Evolutionary conservation across 1,140 invertebrate species (phyloP), one percentile per base, ranked within the genome.

Genomic region (Papilio machaon): DNA sequence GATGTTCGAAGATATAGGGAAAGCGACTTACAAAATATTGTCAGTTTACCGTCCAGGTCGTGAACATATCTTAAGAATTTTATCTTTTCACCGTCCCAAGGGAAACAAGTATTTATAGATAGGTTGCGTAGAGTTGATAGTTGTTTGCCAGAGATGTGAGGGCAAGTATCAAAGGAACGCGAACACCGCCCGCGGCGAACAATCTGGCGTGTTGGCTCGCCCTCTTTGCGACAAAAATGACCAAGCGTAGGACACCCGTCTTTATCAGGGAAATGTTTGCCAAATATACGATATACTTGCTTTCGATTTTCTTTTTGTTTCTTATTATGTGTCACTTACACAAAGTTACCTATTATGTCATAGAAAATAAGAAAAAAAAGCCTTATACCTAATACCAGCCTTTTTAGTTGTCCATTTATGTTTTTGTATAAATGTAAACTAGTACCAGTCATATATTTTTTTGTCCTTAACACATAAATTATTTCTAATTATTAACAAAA

Each of bases 131-230:
- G n/a, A 49, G 47, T 17, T 47, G 74, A 76, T 52, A 76, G 19
- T n/a, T 49, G 43, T 10, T 76, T 52, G 74, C 73, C 54, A 58
- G 17, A 73, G 49, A 54, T 74, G 49, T 73, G 47, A 80, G 35
- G 23, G 30, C 19, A 54, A 30, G 23, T 81, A 75, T 89, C 84
- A 88, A 86, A 85, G 87, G 82, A 85, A 87, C 80, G 82, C 84
- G 82, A 86, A 85, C 85, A 87, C 73, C 73, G 86, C 89, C 86
- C 80, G 60, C 47, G 84, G 90, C 88, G 85, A 86, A 88, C 87
- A 88, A 90, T 91, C 90, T 90, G 75, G 84, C 79, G 79, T 90
- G 90, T 91, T 91, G 85, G 87, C 83, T 89, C 86, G 84, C 84
- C 85, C 87, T 83, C 82, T 88, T 89, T 80, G 73, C 60, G 82